These are phyloP conservation scores for Danio albolineatus DNA, from an alignment of 2,797 vertebrate genomes.

Conservation along the genomic window DNA sequence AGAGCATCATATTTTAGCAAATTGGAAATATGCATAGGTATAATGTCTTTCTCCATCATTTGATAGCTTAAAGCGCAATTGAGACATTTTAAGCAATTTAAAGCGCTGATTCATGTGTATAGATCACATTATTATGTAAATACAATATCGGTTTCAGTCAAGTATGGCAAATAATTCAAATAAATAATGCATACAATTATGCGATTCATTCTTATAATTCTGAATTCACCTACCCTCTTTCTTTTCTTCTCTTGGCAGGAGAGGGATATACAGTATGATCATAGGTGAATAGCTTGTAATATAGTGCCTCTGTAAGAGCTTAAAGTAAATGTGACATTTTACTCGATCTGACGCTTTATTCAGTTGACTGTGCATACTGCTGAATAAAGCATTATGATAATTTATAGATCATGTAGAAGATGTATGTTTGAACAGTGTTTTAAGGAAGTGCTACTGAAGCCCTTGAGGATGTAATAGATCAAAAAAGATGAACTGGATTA, in stretches of 20 bases:
- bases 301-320: neutral
- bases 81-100: no score
- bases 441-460: neutral
- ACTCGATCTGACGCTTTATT: neutral
- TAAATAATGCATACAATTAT: neutral
- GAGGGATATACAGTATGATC: no score
- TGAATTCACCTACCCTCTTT: neutral
- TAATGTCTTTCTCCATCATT: neutral
- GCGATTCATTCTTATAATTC: neutral
- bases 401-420: neutral
- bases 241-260: conserved; percentile 10
- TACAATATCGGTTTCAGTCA: neutral
- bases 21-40: neutral
- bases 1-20: neutral
- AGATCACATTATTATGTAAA: neutral
- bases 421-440: neutral
- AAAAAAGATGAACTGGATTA: conserved; percentile 30
- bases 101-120: neutral
- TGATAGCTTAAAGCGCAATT: neutral
- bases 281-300: neutral
- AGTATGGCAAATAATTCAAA: neutral
- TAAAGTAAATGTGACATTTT: neutral
- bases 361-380: neutral
- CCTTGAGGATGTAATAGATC: conserved; percentile 16
- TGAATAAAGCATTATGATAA: neutral